A percentile compares a stretch with the other conserved stretches of the same genome.
Conservation (phyloP, 2,113 vertebrate species). For the Zapornia atra region DNA sequence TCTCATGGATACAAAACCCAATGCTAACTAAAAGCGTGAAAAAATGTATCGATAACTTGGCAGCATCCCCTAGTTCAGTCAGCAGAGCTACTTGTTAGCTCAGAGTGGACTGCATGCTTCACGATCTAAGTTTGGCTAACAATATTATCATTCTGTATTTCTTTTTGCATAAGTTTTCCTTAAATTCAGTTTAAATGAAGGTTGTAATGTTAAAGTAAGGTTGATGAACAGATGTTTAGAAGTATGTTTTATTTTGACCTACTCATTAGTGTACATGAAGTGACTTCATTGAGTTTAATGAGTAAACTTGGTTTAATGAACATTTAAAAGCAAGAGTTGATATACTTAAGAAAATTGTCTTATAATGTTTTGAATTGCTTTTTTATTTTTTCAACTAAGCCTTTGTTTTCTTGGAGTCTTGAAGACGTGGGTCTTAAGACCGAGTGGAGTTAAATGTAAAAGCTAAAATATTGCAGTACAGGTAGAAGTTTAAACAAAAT, state of each 20-base stretch:
- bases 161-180: background rate
- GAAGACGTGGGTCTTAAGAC: background rate
- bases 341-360: background rate
- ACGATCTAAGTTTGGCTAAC: background rate
- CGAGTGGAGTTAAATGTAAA: background rate
- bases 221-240: background rate
- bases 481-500: background rate
- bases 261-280: background rate
- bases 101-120: background rate
- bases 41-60: background rate
- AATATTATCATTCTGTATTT: background rate
- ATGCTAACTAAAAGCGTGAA: background rate
- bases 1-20: background rate
- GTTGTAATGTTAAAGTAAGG: background rate
- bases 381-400: background rate
- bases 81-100: background rate
- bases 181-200: background rate
- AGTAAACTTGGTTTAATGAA: background rate
- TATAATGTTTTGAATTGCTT: background rate
- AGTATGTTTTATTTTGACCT: background rate
- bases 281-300: background rate
- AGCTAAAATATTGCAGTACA: background rate
- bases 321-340: background rate
- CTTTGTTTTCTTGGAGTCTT: background rate
- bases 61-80: background rate